phyloP scores from a whole-genome alignment of 2,888 invertebrate species.

The Clivina fossor region DNA sequence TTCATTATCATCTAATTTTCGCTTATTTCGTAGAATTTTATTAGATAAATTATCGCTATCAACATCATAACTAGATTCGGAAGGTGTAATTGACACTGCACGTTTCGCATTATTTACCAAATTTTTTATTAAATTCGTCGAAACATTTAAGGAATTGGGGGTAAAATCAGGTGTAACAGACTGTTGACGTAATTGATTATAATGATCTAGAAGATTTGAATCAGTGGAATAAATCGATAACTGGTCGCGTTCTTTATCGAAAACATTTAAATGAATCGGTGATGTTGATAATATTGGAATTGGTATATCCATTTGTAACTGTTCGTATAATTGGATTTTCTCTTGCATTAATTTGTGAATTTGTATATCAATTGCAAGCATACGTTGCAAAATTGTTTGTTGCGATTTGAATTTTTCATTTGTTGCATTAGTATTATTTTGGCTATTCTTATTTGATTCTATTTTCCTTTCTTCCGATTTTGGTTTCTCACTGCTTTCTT shows the following conservation, averaged over 20 bases:
- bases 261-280: too few species aligned
- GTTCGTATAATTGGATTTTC: conserved; percentile 19
- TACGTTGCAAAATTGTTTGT: neutral
- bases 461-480: neutral
- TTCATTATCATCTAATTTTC: neutral
- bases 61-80: conserved; percentile 3
- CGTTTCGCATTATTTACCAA: too few species aligned
- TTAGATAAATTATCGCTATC: neutral
- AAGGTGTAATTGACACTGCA: conserved; percentile 3
- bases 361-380: conserved; percentile 21
- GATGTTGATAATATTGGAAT: too few species aligned
- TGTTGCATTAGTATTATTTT: neutral
- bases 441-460: too few species aligned
- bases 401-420: neutral
- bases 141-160: too few species aligned
- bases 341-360: conserved; percentile 26
- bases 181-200: too few species aligned
- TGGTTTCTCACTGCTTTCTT: neutral
- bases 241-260: too few species aligned
- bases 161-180: too few species aligned
- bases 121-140: too few species aligned
- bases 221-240: too few species aligned
- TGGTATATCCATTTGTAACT: too few species aligned
- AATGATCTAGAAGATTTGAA: too few species aligned
- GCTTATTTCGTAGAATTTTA: neutral